These are phyloP conservation scores for Apostichopus leukothele DNA, from an alignment of 53 echinoderm and acorn worm species.

Conservation along the genomic window DNA sequence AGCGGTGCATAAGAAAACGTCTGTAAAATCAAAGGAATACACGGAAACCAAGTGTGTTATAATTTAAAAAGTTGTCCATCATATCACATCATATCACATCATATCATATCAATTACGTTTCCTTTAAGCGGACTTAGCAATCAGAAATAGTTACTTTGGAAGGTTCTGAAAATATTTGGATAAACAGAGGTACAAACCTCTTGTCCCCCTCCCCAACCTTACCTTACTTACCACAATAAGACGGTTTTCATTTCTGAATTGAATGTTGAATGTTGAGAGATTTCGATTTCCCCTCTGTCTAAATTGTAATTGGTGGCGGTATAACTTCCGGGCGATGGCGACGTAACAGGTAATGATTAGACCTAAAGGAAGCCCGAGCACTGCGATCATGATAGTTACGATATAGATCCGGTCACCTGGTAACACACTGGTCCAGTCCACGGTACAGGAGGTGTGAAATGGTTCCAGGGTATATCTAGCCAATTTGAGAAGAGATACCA, in stretches of 20 bases:
- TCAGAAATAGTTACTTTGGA: no score
- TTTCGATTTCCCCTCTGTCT: conserved; percentile 15
- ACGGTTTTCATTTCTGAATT: conserved; percentile 54
- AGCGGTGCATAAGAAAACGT: no score
- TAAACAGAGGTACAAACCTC: no score
- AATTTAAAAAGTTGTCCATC: no score
- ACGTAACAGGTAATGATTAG: conserved; percentile 51
- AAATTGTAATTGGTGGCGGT: conserved; percentile 41
- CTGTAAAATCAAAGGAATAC: no score
- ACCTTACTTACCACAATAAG: conserved; percentile 52
- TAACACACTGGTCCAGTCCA: conserved; percentile 53
- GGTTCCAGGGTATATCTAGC: conserved; percentile 66
- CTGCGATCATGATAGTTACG: conserved; percentile 39
- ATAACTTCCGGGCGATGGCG: conserved; percentile 54
- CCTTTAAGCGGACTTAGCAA: no score
- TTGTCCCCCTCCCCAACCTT: no score
- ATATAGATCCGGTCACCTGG: conserved; percentile 47
- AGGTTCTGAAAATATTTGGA: no score
- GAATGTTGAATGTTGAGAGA: conserved; percentile 1
- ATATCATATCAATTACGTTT: no score
- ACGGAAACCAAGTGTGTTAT: no score
- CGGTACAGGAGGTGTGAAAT: conserved; percentile 62
- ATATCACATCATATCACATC: no score
- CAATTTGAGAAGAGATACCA: not conserved
- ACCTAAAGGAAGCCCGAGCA: conserved; percentile 35